Base-by-base conservation (phyloP, 2,888 invertebrate species). In the Globia sparganii region DNA sequence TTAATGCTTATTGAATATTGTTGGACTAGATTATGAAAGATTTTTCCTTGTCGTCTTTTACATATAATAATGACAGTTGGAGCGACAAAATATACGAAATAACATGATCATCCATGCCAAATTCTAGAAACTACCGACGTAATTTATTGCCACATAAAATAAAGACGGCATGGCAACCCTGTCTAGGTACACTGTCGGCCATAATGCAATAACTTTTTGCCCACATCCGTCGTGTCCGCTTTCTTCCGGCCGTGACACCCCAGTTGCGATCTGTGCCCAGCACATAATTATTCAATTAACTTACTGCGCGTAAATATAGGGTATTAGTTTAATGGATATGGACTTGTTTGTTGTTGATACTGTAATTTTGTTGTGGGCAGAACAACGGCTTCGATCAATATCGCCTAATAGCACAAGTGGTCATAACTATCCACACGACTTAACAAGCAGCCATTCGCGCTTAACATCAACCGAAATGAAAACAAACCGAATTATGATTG, bases 191-290 rank as follows among this genome's bases (percentile, higher is more conserved):
- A 72, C 43, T 72, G 84, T 82, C 86, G 74, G 78, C 75, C 67
- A 83, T 85, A 87, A 77, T 76, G 82, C 72, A 77, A 83, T 86
- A 88, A 88, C 86, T 89, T 90, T 90, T 88, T 89, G 81, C 87
- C 56, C 75, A 85, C 85, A 91, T 92, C 91, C 92, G 91, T 86
- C 87, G 87, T 91, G 71, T 79, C 78, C 92, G 93, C 93, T 95
- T 95, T 95, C 95, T 94, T 93, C 92, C 92, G 92, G 83, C 91
- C 94, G 95, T 95, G 93, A 95, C 93, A 95, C 91, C 92, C 95
- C 92, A 95, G 92, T 96, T 95, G 89, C 94, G 91, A 95, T 95
- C 90, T 94, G 91, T 95, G 95, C 89, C 91, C 91, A 89, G 90
- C 84, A 88, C 83, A 91, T 91, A 89, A 91, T 93, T 91, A 91